These are phyloP conservation scores for Dexiosoma caninum DNA, from an alignment of 2,888 invertebrate genomes.

Conservation along the genomic window DNA sequence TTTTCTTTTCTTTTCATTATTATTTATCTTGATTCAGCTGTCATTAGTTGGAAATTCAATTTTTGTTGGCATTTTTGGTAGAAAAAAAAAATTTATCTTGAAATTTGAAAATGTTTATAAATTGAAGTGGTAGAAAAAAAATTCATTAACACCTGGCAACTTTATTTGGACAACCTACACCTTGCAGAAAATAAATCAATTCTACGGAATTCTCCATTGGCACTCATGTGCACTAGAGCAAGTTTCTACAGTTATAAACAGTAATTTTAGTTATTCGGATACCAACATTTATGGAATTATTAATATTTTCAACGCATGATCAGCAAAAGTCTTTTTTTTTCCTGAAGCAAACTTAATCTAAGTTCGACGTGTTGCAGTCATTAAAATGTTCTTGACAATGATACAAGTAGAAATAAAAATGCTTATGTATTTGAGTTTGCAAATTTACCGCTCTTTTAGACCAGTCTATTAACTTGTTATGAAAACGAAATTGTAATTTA, in stretches of 20 bases:
- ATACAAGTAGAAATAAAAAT: not conserved
- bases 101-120: constrained; percentile 1
- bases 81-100: not conserved
- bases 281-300: constrained; percentile 13
- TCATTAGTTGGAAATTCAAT: constrained; percentile 48
- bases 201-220: constrained; percentile 53
- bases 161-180: constrained; percentile 63
- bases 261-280: not conserved
- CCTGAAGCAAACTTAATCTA: not conserved
- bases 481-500: constrained; percentile 33
- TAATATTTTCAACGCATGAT: constrained; percentile 54
- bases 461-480: not conserved
- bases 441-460: not conserved
- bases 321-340: not conserved
- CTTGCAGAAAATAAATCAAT: constrained; percentile 60
- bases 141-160: constrained; percentile 64
- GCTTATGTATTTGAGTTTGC: not conserved
- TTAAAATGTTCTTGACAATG: constrained; percentile 61
- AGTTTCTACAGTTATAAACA: constrained; percentile 25
- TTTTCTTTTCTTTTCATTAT: no score
- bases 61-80: not conserved
- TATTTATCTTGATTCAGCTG: constrained; percentile 52
- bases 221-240: constrained; percentile 49
- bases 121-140: not conserved
- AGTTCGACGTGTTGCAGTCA: not conserved